phyloP scores from a whole-genome alignment of 2,113 vertebrate genomes.

The Psephotus haematonotus region DNA sequence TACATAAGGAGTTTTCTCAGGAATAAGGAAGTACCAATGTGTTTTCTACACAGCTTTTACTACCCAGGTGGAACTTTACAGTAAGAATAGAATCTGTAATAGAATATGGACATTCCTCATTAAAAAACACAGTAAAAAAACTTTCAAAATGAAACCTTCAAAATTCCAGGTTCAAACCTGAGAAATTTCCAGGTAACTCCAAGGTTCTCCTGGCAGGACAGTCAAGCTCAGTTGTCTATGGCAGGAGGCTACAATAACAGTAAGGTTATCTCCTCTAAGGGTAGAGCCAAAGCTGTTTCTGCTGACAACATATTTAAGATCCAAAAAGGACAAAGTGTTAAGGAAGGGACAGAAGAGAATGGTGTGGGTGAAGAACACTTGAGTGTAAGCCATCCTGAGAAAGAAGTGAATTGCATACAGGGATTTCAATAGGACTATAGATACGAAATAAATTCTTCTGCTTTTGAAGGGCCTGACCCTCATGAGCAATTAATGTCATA shows the following conservation, averaged over 20 bases:
- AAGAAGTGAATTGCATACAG: neutral
- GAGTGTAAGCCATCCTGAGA: neutral
- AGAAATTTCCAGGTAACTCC: neutral
- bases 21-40: constrained; percentile 21
- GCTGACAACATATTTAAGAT: neutral
- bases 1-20: neutral
- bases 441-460: neutral
- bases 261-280: neutral
- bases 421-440: neutral
- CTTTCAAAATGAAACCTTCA: neutral
- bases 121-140: neutral
- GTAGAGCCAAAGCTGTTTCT: neutral
- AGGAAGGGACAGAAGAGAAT: neutral
- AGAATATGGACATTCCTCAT: accelerated
- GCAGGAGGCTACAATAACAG: neutral
- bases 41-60: constrained; percentile 6
- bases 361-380: neutral
- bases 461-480: neutral
- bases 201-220: neutral
- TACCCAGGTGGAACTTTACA: neutral
- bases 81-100: neutral
- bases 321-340: neutral
- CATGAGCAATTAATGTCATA: neutral
- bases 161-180: neutral
- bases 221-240: neutral